A percentile compares a stretch with the other conserved stretches of the same genome.
Evolutionary conservation across 35 echinoderm and acorn worm genomes (phyloP).

Genomic region (Diadema setosum): DNA sequence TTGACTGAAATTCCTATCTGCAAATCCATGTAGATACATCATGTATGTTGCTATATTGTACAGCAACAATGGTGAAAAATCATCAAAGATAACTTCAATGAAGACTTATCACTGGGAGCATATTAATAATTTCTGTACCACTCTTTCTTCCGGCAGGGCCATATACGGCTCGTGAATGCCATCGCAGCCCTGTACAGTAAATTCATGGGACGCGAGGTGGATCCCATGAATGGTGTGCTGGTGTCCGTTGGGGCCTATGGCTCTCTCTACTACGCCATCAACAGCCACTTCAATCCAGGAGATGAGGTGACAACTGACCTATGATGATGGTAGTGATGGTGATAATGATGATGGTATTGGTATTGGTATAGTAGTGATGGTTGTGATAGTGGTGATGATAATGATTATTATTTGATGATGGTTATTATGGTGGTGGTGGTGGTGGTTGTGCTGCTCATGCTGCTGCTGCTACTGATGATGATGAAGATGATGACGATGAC

Average conservation of each 20-base stretch:
- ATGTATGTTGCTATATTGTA: no score
- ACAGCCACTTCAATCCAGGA: slow-evolving; percentile 77
- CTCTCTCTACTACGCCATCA: slow-evolving; percentile 74
- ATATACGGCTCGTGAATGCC: slow-evolving; percentile 78
- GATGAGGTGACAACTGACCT: slow-evolving; percentile 77
- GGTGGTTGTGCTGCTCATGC: neutral
- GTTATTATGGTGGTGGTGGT: neutral
- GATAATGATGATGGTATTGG: neutral
- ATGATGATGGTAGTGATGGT: neutral
- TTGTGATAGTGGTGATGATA: neutral
- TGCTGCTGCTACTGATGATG: neutral
- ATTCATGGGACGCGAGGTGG: slow-evolving; percentile 58
- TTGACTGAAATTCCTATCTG: no score
- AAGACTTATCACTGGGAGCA: no score
- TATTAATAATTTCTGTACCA: no score
- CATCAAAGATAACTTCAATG: no score
- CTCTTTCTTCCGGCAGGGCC: slow-evolving; percentile 32
- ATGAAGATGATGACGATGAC: neutral
- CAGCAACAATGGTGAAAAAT: no score
- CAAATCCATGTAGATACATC: no score
- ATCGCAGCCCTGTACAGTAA: slow-evolving; percentile 78
- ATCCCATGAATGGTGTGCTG: slow-evolving; percentile 74
- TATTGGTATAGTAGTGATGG: neutral
- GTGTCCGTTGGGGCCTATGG: slow-evolving; percentile 71
- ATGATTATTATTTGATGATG: neutral